Evolutionary conservation across 2,113 vertebrate genomes (phyloP).

Genomic region (Pteropus alecto): DNA sequence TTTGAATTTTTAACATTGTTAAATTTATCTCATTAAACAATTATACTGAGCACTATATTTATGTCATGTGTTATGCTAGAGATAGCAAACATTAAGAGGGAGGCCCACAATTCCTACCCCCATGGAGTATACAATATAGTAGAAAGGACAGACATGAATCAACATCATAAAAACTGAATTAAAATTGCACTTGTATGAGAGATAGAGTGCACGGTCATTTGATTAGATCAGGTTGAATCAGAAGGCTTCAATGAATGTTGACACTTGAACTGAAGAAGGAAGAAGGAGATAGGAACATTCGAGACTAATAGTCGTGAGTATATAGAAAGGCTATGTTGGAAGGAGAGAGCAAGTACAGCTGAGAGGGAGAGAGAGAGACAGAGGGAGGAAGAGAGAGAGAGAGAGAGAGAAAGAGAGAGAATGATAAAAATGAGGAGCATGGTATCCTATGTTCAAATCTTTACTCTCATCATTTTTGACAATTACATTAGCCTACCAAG

Average conservation of each 20-base stretch:
- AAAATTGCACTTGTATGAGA: not conserved
- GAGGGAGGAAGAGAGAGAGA: not conserved
- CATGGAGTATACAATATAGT: not conserved
- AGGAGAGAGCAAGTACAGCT: no score
- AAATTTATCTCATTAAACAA: not conserved
- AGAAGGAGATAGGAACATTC: not conserved
- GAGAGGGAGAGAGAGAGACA: not conserved
- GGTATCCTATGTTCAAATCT: not conserved
- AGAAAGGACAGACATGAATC: not conserved
- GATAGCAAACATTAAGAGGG: not conserved
- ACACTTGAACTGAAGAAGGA: not conserved
- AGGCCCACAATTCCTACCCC: accelerated
- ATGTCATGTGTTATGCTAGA: not conserved
- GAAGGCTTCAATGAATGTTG: not conserved
- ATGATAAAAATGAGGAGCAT: not conserved
- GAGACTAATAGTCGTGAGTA: not conserved
- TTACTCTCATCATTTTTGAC: not conserved
- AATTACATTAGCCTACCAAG: not conserved
- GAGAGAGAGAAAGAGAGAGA: not conserved
- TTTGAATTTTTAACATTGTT: not conserved
- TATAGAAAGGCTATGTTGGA: not conserved
- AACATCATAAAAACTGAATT: not conserved
- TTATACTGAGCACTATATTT: not conserved
- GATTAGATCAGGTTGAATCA: not conserved
- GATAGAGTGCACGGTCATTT: no score